Percentiles rank a stretch among this genome's conserved stretches.
These are phyloP conservation scores for Galaxea fascicularis DNA, from an alignment of 92 coral and sea anemone species.

Conservation along the genomic window DNA sequence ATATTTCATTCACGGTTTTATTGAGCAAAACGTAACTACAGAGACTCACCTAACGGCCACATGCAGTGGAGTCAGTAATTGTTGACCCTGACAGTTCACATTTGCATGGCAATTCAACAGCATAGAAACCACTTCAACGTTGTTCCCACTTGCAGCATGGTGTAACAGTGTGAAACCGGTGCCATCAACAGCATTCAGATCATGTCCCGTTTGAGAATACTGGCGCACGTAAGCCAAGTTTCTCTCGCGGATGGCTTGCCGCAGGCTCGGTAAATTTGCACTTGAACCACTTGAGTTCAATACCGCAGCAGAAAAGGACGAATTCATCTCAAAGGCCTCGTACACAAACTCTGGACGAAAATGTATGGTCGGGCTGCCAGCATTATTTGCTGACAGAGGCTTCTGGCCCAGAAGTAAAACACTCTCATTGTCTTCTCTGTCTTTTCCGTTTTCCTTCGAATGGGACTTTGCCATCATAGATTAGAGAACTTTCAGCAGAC, in stretches of 20 bases:
- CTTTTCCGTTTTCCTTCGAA: neutral
- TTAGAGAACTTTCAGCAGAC: too few species aligned
- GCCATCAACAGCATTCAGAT: slow-evolving; percentile 1
- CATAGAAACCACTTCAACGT: slow-evolving; percentile 13
- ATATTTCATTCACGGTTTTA: too few species aligned
- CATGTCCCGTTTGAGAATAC: slow-evolving; percentile 17
- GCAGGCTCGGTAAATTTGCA: neutral
- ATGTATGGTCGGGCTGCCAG: slow-evolving; percentile 21
- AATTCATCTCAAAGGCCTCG: slow-evolving; percentile 16
- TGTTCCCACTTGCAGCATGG: slow-evolving; percentile 24
- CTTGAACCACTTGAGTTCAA: neutral
- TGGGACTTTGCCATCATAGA: neutral
- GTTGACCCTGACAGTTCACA: slow-evolving; percentile 15
- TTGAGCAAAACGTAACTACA: too few species aligned
- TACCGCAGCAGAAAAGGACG: neutral
- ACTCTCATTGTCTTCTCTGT: neutral
- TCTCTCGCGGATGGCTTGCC: slow-evolving; percentile 33
- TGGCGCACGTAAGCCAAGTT: neutral
- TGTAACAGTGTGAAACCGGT: slow-evolving; percentile 23
- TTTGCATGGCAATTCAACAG: slow-evolving; percentile 11
- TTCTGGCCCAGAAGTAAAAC: neutral
- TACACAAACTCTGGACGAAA: slow-evolving; percentile 1
- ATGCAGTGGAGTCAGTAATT: slow-evolving; percentile 33
- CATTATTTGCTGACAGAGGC: neutral
- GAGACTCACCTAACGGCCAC: slow-evolving; percentile 41